Evolutionary conservation across 2,113 vertebrate genomes (phyloP).

Genomic region (Pterocles burchelli): DNA sequence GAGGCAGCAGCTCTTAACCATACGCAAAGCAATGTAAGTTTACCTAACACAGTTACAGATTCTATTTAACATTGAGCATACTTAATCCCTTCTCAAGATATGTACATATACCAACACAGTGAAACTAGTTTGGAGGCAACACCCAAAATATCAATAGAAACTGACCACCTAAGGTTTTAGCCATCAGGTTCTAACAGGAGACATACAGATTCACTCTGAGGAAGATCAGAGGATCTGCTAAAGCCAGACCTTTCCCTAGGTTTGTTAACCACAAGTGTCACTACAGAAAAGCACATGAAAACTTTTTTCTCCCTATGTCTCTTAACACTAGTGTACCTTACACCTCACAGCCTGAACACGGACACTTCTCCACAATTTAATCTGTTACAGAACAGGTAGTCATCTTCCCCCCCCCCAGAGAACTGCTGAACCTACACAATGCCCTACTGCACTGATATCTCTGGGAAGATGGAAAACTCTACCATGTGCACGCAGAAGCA

Average conservation of each 20-base stretch:
- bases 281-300: background rate
- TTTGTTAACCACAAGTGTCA: too few species aligned
- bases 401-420: background rate
- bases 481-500: rapidly evolving
- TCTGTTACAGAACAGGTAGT: rapidly evolving
- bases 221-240: background rate
- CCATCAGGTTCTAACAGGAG: background rate
- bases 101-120: rapidly evolving
- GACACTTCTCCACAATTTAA: background rate
- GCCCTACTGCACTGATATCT: rapidly evolving
- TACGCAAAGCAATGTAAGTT: background rate
- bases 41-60: background rate
- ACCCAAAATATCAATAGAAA: background rate
- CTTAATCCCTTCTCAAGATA: background rate
- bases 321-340: background rate
- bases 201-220: background rate
- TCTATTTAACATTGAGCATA: background rate
- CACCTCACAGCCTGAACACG: background rate
- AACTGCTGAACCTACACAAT: background rate
- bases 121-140: background rate
- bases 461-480: background rate
- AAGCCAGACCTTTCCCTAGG: background rate
- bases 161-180: background rate
- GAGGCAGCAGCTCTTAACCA: background rate
- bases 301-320: background rate